Conservation (phyloP, 2,797 vertebrate species). For the Intellagama lesueurii region DNA sequence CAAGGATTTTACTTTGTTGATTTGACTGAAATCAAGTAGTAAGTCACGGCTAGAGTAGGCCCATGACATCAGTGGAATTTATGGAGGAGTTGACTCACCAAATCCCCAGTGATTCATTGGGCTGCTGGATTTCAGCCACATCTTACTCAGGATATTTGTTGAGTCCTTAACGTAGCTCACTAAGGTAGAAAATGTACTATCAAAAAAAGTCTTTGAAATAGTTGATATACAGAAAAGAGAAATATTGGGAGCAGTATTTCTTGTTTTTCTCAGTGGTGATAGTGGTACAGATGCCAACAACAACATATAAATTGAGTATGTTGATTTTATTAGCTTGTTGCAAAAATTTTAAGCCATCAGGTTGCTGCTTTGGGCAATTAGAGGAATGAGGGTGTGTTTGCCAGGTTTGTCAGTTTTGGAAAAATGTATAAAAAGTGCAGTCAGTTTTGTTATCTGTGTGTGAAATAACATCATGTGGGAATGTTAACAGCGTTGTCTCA, state of each 20-base stretch:
- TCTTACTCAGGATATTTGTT: too few relatives aligned
- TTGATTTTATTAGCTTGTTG: background rate
- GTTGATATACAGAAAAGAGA: slow-evolving; percentile 31
- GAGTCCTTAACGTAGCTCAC: too few relatives aligned
- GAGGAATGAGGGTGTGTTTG: slow-evolving; percentile 68
- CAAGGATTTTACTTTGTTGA: slow-evolving; percentile 40
- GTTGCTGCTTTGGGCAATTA: slow-evolving; percentile 70
- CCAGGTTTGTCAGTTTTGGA: slow-evolving; percentile 68
- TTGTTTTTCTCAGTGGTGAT: slow-evolving; percentile 15
- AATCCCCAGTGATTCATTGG: too few relatives aligned
- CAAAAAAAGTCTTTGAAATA: slow-evolving; percentile 31
- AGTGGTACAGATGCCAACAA: background rate
- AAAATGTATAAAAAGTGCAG: slow-evolving; percentile 66
- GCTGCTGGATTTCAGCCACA: too few relatives aligned
- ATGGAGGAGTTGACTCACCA: too few relatives aligned
- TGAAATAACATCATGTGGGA: slow-evolving; percentile 68
- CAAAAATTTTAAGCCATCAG: slow-evolving; percentile 51
- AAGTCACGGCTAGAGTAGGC: too few relatives aligned
- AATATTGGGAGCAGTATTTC: slow-evolving; percentile 50
- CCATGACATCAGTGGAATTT: too few relatives aligned
- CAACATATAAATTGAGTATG: slow-evolving; percentile 2
- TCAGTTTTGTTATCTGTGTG: slow-evolving; percentile 69
- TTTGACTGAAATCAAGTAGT: too few relatives aligned
- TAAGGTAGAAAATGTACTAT: too few relatives aligned
- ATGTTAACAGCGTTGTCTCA: slow-evolving; percentile 60